Evolutionary conservation across 2,888 invertebrate genomes (phyloP).

Genomic region (Rhingia rostrata): DNA sequence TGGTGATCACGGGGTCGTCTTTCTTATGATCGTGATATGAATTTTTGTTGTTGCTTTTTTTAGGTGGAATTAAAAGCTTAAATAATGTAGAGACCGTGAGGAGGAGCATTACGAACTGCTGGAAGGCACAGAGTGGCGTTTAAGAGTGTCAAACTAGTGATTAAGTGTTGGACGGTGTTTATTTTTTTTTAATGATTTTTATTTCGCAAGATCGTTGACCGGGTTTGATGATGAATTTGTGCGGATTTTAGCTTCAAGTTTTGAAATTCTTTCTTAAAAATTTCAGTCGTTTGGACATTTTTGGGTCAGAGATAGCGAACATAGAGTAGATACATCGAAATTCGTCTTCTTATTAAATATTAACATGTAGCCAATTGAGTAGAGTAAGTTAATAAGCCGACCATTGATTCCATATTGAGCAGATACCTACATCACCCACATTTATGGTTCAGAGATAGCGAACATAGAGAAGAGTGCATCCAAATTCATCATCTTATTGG

Average conservation of each 20-base stretch:
- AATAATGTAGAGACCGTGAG: slow-evolving; percentile 29
- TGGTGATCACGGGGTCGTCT: slow-evolving; percentile 41
- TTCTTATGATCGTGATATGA: not conserved
- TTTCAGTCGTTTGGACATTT: no score
- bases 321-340: no score
- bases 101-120: slow-evolving; percentile 28
- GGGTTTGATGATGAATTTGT: not conserved
- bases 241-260: no score
- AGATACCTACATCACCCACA: no score
- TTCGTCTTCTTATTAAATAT: no score
- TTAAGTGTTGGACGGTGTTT: slow-evolving; percentile 20
- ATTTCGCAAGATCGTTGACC: slow-evolving; percentile 24
- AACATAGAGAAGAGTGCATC: no score
- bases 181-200: not conserved
- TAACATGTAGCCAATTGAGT: no score
- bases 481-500: no score
- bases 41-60: slow-evolving; percentile 7
- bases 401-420: no score
- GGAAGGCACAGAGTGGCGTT: slow-evolving; percentile 7
- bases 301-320: no score
- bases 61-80: slow-evolving; percentile 30
- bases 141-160: slow-evolving; percentile 62
- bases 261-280: not conserved
- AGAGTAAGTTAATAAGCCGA: no score
- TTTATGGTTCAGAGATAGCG: no score